Evolutionary conservation across 2,888 invertebrate genomes (phyloP), one percentile per base, ranked within the genome.

Genomic region (Azorinus chamasolen): DNA sequence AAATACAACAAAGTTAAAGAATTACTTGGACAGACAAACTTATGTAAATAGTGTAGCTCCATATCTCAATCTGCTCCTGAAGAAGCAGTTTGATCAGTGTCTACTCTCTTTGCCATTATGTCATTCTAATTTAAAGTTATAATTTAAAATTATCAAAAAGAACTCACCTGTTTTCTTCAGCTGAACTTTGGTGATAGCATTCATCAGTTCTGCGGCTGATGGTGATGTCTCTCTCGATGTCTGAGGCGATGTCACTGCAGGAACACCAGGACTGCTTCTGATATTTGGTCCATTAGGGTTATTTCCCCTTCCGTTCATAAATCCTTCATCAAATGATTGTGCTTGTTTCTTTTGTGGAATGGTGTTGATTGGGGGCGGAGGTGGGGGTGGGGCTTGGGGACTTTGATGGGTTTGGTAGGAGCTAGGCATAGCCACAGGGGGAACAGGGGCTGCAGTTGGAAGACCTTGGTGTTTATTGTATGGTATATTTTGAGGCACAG

Each of bases 281-380:
- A 18, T 14, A 45, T 45, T 45, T 53, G 32, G 25, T 53, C 32
- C 32, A 59, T 27, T 59, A 41, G 63, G 48, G 27, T 63, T 41
- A 27, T 39, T 46, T 71, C 70, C 70, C 57, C 32, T 27, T 32
- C 32, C 32, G 10, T 32, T 32, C 5, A 32, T 32, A 32, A 32
- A 32, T 32, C 32, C 32, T 10, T 32, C 32, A 32, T 32, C 32
- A 10, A 32, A 32, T 32, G 32, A 32, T 32, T 32, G 32, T 32
- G 32, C 32, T n/a, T 62, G 46, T 24, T 41, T 57, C 27, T 48
- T 69, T 5, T 81, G 81, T 63, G 77, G 81, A 48, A 70, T 79
- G 46, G 77, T 64, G 27, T 83, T 72, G 10, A 83, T 81, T 24
- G 84, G 83, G 8, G 83, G 83, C 0, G 84, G 82, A 2, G 84